Percentiles rank a stretch among this genome's conserved stretches.
These are phyloP conservation scores for Melieria omissa DNA, from an alignment of 2,888 invertebrate genomes.

Conservation along the genomic window DNA sequence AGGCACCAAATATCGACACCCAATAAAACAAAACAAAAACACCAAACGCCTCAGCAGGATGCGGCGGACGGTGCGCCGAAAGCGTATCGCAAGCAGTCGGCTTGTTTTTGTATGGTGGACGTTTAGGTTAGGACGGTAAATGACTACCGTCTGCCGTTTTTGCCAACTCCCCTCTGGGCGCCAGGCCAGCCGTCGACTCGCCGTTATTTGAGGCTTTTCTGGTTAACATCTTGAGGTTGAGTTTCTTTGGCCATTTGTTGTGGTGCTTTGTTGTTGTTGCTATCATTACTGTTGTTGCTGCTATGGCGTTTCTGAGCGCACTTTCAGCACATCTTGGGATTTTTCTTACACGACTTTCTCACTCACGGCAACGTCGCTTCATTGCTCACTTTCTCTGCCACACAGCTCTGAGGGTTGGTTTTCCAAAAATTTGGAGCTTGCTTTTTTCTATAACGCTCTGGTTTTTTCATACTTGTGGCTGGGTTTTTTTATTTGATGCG, in stretches of 20 bases:
- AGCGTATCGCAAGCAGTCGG: constrained; percentile 14
- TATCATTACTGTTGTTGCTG: background rate
- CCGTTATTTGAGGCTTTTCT: constrained; percentile 44
- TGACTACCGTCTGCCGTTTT: background rate
- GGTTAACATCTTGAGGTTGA: constrained; percentile 43
- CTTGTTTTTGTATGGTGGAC: constrained; percentile 5
- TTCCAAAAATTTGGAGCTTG: no score
- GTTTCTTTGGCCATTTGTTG: background rate
- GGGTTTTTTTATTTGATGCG: no score
- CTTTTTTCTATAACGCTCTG: no score
- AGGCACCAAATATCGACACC: constrained; percentile 19
- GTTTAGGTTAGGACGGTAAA: background rate
- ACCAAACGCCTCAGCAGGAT: background rate
- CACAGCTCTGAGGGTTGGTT: no score
- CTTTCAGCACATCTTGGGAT: background rate
- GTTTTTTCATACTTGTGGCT: no score
- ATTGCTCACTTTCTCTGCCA: no score
- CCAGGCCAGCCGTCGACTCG: background rate
- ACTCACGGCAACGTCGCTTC: no score
- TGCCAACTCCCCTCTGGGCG: constrained; percentile 9
- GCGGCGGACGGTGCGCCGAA: background rate
- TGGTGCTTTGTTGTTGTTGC: constrained; percentile 1
- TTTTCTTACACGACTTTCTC: no score
- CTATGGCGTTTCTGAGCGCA: background rate
- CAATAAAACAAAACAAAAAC: constrained; percentile 26